phyloP scores from a whole-genome alignment of 2,797 vertebrate species.

The Paedocypris micromegethes region DNA sequence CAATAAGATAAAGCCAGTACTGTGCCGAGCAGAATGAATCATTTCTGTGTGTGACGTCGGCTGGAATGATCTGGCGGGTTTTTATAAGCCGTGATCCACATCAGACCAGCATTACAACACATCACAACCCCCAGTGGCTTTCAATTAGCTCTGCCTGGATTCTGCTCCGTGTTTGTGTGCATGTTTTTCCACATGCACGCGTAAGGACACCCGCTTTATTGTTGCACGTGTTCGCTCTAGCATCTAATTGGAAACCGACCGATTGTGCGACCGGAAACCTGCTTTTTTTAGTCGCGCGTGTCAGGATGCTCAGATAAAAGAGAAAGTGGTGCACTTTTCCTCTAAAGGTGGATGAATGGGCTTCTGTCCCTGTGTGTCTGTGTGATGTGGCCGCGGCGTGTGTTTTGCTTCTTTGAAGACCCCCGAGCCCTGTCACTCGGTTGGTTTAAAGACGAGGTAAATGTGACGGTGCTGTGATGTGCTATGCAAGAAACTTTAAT shows the following conservation, averaged over 20 bases:
- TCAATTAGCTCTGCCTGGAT: slow-evolving; percentile 56
- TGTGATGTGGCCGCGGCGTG: slow-evolving; percentile 17
- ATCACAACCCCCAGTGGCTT: slow-evolving; percentile 49
- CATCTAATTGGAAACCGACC: slow-evolving; percentile 16
- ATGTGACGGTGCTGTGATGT: slow-evolving; percentile 45
- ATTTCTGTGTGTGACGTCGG: no score
- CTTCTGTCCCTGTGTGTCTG: slow-evolving; percentile 25
- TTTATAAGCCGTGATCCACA: slow-evolving; percentile 20
- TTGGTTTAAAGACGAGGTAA: slow-evolving; percentile 34
- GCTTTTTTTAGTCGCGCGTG: background rate
- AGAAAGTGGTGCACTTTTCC: slow-evolving; percentile 14
- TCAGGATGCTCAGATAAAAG: slow-evolving; percentile 34
- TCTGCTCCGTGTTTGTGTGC: slow-evolving; percentile 16
- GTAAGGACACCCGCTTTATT: slow-evolving; percentile 7
- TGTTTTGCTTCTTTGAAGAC: slow-evolving; percentile 37
- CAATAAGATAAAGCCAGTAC: no score
- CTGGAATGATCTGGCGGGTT: slow-evolving; percentile 17
- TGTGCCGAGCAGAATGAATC: no score
- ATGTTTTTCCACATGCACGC: slow-evolving; percentile 27
- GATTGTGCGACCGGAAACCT: slow-evolving; percentile 12
- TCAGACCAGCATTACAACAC: slow-evolving; percentile 46
- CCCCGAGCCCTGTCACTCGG: slow-evolving; percentile 4
- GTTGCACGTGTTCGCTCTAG: slow-evolving; percentile 27
- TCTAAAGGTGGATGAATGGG: slow-evolving; percentile 25
- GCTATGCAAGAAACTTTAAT: slow-evolving; percentile 56